A percentile compares a stretch with the other conserved stretches of the same genome.
Evolutionary conservation across 2,797 vertebrate genomes (phyloP).

Genomic region (Bufotes viridis): DNA sequence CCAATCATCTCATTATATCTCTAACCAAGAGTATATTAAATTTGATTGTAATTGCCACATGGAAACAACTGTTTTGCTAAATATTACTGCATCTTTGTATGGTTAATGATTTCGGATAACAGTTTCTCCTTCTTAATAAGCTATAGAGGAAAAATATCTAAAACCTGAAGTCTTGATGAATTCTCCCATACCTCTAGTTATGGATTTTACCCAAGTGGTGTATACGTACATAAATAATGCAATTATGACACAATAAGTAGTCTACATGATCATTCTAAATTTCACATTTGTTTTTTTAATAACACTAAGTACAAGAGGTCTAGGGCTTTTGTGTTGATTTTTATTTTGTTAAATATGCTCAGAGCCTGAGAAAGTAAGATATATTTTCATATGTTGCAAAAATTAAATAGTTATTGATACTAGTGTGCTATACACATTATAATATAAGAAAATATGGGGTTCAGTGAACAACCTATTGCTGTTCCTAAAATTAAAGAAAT

Average conservation of each 20-base stretch:
- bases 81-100: not conserved
- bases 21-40: too few species aligned
- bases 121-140: slow-evolving; percentile 6
- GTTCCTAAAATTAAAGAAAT: not conserved
- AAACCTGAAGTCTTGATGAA: not conserved
- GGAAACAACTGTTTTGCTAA: slow-evolving; percentile 63
- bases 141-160: not conserved
- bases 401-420: too few species aligned
- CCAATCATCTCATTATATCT: too few species aligned
- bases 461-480: too few species aligned
- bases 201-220: not conserved
- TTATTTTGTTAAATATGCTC: not conserved
- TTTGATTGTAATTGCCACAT: slow-evolving; percentile 78
- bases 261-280: slow-evolving; percentile 30
- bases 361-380: not conserved
- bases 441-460: not conserved
- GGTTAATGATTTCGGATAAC: not conserved
- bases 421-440: not conserved
- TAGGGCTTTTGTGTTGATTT: not conserved
- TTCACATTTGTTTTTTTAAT: not conserved
- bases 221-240: not conserved
- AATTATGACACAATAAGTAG: not conserved
- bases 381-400: not conserved
- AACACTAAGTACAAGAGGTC: not conserved
- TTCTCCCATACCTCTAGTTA: not conserved